Base-by-base conservation (phyloP, 2,888 invertebrate species). In the Fabriciana adippe region DNA sequence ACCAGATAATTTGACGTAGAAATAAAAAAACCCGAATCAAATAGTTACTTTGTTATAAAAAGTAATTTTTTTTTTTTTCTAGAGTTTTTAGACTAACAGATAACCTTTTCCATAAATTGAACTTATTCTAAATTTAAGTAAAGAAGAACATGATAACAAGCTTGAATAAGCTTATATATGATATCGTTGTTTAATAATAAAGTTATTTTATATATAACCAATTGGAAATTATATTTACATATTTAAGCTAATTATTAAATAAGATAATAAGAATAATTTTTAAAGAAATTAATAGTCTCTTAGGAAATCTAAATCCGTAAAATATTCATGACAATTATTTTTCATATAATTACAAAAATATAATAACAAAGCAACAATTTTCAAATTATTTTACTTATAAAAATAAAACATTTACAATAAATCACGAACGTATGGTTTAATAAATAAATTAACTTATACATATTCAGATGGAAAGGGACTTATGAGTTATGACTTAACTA, bases 381-480 rank as follows among this genome's bases (percentile, higher is more conserved):
- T 18, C 14, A 31, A 55, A 51, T 35, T 35, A 45, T 50, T 67
- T 73, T 75, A 75, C 70, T 74, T 70, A 65, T 41, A 70, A 53
- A 55, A 61, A 64, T n/a, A n/a, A 69, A 63, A 63, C 56, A 71
- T 70, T 71, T 72, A 75, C 72, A 72, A 72, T 48, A n/a, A 65
- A 61, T 62, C 61, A 61, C 65, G 65, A 47, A 61, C 16, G 21
- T 50, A 68, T 65, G 16, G 15, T 68, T 69, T 70, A 69, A 68
- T 60, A 77, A 82, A 82, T 84, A 82, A 82, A 77, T 82, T 82
- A 83, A 80, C 80, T 80, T 77, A 79, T 72, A 74, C 73, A 51
- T 62, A 65, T 56, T 72, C 57, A 69, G 62, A 72, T 68, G 71
- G 62, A 75, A 70, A 70, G 80, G 83, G 81, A 84, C 86, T 84